Evolutionary conservation across 2,797 vertebrate genomes (phyloP).

Genomic region (Melanotaenia parkinsoni): DNA sequence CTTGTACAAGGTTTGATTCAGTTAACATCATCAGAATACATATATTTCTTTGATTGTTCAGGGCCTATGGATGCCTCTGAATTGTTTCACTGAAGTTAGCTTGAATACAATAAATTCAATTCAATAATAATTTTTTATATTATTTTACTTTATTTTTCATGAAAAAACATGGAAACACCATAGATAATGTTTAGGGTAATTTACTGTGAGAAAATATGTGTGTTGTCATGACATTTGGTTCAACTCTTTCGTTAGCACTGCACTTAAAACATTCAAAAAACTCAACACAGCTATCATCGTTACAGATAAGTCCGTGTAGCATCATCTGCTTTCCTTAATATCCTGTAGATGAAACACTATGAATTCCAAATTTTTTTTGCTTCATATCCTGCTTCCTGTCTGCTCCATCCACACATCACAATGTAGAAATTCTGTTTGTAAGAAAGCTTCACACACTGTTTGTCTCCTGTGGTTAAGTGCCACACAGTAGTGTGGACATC

Average conservation of each 20-base stretch:
- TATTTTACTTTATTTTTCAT: neutral
- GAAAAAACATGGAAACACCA: too few relatives aligned
- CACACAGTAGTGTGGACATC: neutral
- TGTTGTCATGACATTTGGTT: neutral
- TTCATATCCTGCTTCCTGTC: neutral
- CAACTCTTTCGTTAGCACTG: neutral
- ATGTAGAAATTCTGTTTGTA: neutral
- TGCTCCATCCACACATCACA: neutral
- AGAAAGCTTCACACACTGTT: neutral
- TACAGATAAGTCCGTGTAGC: neutral
- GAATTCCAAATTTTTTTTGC: neutral
- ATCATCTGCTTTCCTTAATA: neutral
- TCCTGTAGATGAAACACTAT: neutral
- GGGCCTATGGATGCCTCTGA: too few relatives aligned
- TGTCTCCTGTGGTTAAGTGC: neutral
- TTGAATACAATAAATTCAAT: too few relatives aligned
- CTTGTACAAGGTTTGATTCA: neutral
- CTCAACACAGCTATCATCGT: neutral
- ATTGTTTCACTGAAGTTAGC: too few relatives aligned
- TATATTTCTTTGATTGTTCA: too few relatives aligned
- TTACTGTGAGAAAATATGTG: neutral
- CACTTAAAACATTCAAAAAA: neutral
- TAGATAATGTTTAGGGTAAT: neutral
- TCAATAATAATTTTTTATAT: too few relatives aligned
- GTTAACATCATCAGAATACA: neutral